phyloP scores from a whole-genome alignment of 2,888 invertebrate species.

The Sepiola atlantica region DNA sequence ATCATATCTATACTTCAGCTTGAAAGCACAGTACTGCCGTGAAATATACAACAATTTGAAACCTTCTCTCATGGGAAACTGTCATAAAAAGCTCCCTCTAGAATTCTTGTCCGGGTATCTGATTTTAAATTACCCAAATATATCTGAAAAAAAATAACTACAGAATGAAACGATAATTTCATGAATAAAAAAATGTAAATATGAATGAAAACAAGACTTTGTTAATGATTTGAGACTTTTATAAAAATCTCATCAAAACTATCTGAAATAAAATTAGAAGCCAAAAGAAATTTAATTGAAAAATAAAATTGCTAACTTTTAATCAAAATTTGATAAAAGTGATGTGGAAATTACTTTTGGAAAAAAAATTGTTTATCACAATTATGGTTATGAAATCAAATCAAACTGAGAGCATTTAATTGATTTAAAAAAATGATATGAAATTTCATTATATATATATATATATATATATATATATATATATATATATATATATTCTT shows the following conservation, averaged over 20 bases:
- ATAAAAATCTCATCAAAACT: background rate
- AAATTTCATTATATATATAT: too few relatives aligned
- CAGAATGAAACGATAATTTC: background rate
- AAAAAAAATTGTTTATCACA: constrained; percentile 16
- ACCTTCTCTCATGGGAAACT: background rate
- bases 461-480: too few relatives aligned
- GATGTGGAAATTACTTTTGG: constrained; percentile 5
- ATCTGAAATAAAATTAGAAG: constrained; percentile 32
- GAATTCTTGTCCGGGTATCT: background rate
- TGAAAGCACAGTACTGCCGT: too few relatives aligned
- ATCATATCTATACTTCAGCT: too few relatives aligned
- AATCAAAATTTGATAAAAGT: constrained; percentile 6
- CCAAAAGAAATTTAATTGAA: constrained; percentile 1
- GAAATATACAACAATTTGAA: too few relatives aligned
- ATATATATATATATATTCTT: too few relatives aligned
- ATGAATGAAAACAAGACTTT: background rate
- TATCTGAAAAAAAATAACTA: background rate
- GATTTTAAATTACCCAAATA: background rate
- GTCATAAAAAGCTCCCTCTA: background rate
- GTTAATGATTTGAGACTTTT: background rate
- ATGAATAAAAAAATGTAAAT: background rate
- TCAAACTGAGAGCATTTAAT: constrained; percentile 19
- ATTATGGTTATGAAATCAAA: background rate
- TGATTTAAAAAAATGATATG: background rate
- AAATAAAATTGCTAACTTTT: background rate